These are phyloP conservation scores for Trichogramma evanescens DNA, from an alignment of 2,888 invertebrate genomes.

Conservation along the genomic window DNA sequence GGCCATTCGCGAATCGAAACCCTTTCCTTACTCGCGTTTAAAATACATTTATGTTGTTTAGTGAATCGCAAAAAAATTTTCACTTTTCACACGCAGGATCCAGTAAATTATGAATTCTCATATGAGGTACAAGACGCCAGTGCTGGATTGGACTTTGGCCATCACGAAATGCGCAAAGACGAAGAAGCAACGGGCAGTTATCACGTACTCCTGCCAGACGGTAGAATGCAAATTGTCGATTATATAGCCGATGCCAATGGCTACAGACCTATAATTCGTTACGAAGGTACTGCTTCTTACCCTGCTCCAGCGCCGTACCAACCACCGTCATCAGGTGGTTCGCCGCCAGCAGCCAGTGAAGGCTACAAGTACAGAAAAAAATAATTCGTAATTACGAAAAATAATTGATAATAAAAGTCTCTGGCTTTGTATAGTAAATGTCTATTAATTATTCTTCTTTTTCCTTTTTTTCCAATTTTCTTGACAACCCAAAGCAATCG, in stretches of 20 bases:
- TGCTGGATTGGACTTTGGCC: conserved; percentile 57
- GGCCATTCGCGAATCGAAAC: too few relatives aligned
- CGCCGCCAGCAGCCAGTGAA: conserved; percentile 24
- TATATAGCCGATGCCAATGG: conserved; percentile 59
- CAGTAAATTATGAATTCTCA: conserved; percentile 59
- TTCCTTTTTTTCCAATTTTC: neutral
- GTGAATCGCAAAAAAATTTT: too few relatives aligned
- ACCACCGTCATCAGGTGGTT: neutral
- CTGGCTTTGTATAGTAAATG: neutral
- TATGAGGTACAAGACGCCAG: conserved; percentile 59
- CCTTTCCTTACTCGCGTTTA: too few relatives aligned
- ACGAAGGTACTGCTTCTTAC: conserved; percentile 45
- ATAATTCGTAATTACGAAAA: neutral
- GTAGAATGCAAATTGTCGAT: conserved; percentile 59
- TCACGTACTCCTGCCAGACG: conserved; percentile 59
- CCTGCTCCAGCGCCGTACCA: conserved; percentile 30
- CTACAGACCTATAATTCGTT: conserved; percentile 56
- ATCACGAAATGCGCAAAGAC: conserved; percentile 59
- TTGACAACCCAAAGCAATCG: too few relatives aligned
- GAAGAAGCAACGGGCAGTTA: conserved; percentile 60
- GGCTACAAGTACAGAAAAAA: conserved; percentile 36
- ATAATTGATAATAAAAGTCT: neutral
- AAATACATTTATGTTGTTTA: too few relatives aligned
- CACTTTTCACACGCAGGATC: conserved; percentile 46
- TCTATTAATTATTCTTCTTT: neutral